Evolutionary conservation across 1,140 invertebrate genomes (phyloP).

Genomic region (Nebria ingens): DNA sequence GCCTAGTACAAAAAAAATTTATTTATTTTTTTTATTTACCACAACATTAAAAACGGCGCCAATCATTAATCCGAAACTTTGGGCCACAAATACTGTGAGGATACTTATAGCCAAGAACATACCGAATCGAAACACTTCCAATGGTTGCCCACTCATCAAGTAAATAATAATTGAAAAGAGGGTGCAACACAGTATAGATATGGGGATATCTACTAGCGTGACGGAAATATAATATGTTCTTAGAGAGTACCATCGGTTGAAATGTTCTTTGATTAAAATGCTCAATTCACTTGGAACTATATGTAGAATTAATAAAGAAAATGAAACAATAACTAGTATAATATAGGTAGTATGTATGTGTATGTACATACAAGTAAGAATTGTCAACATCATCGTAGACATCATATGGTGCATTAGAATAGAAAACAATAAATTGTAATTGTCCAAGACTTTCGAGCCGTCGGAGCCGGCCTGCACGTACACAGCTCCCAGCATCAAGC

Average conservation of each 20-base stretch:
- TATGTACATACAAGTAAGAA: constrained; percentile 61
- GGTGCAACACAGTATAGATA: constrained; percentile 63
- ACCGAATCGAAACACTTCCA: constrained; percentile 59
- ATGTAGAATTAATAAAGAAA: constrained; percentile 28
- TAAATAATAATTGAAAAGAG: constrained; percentile 77
- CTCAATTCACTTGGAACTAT: constrained; percentile 88
- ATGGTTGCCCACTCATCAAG: constrained; percentile 74
- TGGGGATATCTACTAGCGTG: constrained; percentile 71
- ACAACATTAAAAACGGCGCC: constrained; percentile 74
- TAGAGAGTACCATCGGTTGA: constrained; percentile 93
- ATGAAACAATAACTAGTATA: not conserved
- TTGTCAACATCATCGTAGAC: constrained; percentile 76
- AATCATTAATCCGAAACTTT: constrained; percentile 79
- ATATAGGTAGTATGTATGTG: not conserved
- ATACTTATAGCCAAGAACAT: constrained; percentile 76
- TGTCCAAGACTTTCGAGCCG: constrained; percentile 62
- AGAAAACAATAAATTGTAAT: constrained; percentile 72
- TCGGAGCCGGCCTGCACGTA: constrained; percentile 60
- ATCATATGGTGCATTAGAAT: constrained; percentile 77
- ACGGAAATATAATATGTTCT: constrained; percentile 85
- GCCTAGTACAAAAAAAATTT: not conserved
- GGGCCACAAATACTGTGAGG: constrained; percentile 75
- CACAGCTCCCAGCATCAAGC: constrained; percentile 60
- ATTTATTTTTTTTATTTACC: constrained; percentile 43
- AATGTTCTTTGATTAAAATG: constrained; percentile 84